Evolutionary conservation across 2,113 vertebrate genomes (phyloP), one percentile per base, ranked within the genome.

Genomic region (Petrocephalus microphthalmus): DNA sequence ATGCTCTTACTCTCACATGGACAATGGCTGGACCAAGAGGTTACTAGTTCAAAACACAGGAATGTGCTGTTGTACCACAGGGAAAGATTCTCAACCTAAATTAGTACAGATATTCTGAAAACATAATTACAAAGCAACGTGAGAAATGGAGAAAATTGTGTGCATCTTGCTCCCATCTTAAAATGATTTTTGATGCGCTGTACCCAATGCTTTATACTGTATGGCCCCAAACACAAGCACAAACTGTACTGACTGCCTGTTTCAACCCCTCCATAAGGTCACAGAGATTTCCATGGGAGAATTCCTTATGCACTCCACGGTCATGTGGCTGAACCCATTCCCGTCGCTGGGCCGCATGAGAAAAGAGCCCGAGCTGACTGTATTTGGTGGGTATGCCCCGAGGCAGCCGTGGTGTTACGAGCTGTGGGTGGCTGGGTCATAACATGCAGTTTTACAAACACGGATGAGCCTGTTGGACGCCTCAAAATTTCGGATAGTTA

Each of bases 261-360:
- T 17, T 11, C 17, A 5, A 83, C 45, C 45, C 82, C 10, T 85
- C n/a, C 83, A 25, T 81, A 85, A 99, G 98, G 97, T 99, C 88
- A 97, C 97, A 3, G 98, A 99, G 92, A 97, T 99, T 91, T 99
- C 98, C 15, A 99, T 99, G 98, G 98, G 98, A 90, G 98, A 99
- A 91, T 98, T 99, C 90, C 96, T 99, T 93, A 96, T 98, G 95
- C 97, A 99, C 88, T 97, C 97, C 17, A 94, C 97, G 0, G 97
- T 97, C n/a, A 95, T 96, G 89, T 99, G 98, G 98, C 92, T 99
- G 90, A 99, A 99, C 91, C 97, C 97, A 2, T 97, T 98, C 89
- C 95, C 96, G 0, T 98, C 97, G 0, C 89, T 99, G 84, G 96
- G 97, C 88, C 98, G 98, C 93, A 95, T 97, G 95, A 98, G 97